Conservation (phyloP, 2,797 vertebrate genomes). For the Xiphophorus birchmanni region DNA sequence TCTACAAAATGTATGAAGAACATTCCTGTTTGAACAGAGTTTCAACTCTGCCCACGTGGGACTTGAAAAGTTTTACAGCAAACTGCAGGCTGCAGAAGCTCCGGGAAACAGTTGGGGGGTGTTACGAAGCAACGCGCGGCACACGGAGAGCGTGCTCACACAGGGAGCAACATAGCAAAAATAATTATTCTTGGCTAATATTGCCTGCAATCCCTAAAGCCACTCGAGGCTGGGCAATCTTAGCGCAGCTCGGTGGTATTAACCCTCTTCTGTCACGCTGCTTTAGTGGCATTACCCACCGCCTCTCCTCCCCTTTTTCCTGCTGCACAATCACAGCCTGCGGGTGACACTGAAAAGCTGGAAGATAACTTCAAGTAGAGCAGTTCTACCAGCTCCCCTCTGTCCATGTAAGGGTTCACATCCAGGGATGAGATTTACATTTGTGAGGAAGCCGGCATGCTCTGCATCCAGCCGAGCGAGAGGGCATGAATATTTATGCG, state of each 20-base stretch:
- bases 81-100: conserved; percentile 47
- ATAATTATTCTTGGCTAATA: conserved; percentile 74
- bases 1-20: conserved; percentile 59
- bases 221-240: conserved; percentile 55
- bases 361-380: conserved; percentile 59
- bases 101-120: conserved; percentile 17
- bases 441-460: conserved; percentile 37
- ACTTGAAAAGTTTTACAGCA: conserved; percentile 56
- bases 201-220: conserved; percentile 68
- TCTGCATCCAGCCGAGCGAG: conserved; percentile 36
- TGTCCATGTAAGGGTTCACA: conserved; percentile 40
- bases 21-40: conserved; percentile 64
- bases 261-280: conserved; percentile 66
- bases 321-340: conserved; percentile 53
- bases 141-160: conserved; percentile 47
- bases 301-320: conserved; percentile 45
- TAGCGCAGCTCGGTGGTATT: conserved; percentile 57
- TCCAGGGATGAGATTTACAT: conserved; percentile 48
- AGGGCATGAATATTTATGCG: conserved; percentile 10
- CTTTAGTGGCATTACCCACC: conserved; percentile 60
- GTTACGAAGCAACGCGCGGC: conserved; percentile 24
- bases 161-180: conserved; percentile 63
- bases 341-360: conserved; percentile 59
- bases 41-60: conserved; percentile 47
- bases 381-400: conserved; percentile 34